Conservation (phyloP, 2,797 vertebrate genomes). For the Gorsachius magnificus region DNA sequence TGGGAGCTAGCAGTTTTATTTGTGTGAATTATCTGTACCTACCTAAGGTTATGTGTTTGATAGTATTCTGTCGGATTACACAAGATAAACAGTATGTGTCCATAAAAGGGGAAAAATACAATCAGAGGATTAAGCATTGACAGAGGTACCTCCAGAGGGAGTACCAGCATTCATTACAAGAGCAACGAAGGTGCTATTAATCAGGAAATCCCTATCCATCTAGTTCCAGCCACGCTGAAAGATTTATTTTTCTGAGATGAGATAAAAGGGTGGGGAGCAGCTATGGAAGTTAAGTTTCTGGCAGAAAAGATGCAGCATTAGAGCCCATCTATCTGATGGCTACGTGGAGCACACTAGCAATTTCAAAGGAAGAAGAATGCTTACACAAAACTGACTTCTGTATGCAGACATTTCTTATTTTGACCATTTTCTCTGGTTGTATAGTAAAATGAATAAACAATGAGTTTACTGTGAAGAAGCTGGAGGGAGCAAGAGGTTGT, state of each 20-base stretch:
- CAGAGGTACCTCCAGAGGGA: constrained; percentile 1
- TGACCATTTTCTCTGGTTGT: not conserved
- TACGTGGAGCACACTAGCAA: not conserved
- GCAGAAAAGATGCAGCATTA: not conserved
- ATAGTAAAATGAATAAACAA: not conserved
- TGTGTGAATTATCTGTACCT: not conserved
- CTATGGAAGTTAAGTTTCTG: not conserved
- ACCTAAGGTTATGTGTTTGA: not conserved
- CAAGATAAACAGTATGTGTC: not conserved
- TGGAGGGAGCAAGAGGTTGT: not conserved
- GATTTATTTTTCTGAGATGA: not conserved
- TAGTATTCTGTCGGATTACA: not conserved
- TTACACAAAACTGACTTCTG: not conserved
- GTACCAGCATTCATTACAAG: not conserved
- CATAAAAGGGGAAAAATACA: not conserved
- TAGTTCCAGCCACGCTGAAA: not conserved
- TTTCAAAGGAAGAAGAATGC: not conserved
- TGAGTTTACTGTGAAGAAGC: not conserved
- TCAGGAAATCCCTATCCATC: not conserved
- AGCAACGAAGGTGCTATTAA: not conserved
- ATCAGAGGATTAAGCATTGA: not conserved
- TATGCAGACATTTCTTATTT: not conserved
- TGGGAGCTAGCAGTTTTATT: not conserved
- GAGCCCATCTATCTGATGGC: not conserved
- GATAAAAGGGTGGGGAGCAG: not conserved